Evolutionary conservation across 2,888 invertebrate species (phyloP).

Genomic region (Brassicogethes aeneus): DNA sequence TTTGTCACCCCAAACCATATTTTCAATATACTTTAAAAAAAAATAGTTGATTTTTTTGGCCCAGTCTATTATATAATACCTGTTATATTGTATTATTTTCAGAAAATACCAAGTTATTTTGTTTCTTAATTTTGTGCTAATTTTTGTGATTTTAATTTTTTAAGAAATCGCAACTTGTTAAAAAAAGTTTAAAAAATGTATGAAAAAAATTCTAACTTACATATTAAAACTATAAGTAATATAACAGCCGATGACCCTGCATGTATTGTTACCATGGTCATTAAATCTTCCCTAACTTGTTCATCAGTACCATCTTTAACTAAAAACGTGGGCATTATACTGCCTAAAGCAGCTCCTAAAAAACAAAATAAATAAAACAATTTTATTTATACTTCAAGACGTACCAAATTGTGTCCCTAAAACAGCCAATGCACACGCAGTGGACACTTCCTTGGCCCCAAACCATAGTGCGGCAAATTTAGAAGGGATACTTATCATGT

Average conservation of each 20-base stretch:
- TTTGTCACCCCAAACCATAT: too few relatives aligned
- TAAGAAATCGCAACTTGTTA: too few relatives aligned
- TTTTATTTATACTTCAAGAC: slow-evolving; percentile 27
- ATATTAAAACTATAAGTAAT: slow-evolving; percentile 1
- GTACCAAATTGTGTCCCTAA: slow-evolving; percentile 81
- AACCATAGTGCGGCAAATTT: slow-evolving; percentile 72
- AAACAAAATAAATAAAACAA: neutral
- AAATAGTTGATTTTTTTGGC: too few relatives aligned
- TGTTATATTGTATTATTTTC: too few relatives aligned
- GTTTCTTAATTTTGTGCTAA: too few relatives aligned
- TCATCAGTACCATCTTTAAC: slow-evolving; percentile 17
- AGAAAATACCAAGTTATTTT: too few relatives aligned
- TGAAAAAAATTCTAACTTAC: slow-evolving; percentile 28
- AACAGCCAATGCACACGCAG: slow-evolving; percentile 93
- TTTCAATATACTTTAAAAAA: too few relatives aligned
- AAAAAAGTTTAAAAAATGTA: neutral
- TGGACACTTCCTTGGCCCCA: slow-evolving; percentile 83
- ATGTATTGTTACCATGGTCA: slow-evolving; percentile 20
- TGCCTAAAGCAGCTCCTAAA: slow-evolving; percentile 9
- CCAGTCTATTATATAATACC: too few relatives aligned
- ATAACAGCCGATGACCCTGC: slow-evolving; percentile 8
- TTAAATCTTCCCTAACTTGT: slow-evolving; percentile 16
- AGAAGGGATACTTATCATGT: slow-evolving; percentile 58
- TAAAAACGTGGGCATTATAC: slow-evolving; percentile 20
- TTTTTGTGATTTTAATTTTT: too few relatives aligned